Conservation (phyloP, 2,113 vertebrate genomes). For the Pavo muticus region DNA sequence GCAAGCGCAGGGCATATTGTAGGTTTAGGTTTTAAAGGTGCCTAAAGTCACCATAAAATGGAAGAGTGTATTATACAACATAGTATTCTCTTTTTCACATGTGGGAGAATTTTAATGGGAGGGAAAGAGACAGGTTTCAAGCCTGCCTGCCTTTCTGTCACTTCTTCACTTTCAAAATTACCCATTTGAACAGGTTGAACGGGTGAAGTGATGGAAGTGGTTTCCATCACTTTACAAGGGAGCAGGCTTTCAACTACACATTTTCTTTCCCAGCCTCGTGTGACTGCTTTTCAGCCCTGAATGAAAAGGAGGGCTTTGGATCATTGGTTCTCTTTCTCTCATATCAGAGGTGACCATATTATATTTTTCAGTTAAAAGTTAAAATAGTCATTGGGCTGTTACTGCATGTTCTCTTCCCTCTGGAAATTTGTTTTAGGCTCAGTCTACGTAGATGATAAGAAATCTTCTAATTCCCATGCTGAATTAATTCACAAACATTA, state of each 20-base stretch:
- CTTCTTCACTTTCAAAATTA: conserved; percentile 5
- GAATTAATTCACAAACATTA: neutral
- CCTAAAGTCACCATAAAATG: neutral
- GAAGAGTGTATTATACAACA: neutral
- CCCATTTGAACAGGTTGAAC: neutral
- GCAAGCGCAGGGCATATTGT: neutral
- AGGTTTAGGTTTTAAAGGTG: neutral
- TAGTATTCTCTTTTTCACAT: neutral
- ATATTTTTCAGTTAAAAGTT: neutral
- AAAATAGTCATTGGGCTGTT: neutral
- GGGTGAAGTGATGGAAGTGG: neutral
- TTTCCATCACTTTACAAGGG: neutral
- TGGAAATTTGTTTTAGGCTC: neutral
- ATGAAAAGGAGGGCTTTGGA: neutral
- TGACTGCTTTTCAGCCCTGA: conserved; percentile 13
- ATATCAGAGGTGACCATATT: neutral
- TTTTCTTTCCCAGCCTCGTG: neutral
- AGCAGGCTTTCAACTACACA: neutral
- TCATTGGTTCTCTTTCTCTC: neutral
- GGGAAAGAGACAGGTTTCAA: neutral
- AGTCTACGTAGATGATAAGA: neutral
- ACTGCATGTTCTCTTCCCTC: neutral
- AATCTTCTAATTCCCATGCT: neutral
- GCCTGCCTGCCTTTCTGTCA: neutral
- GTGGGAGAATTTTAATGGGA: neutral